Evolutionary conservation across 2,888 invertebrate genomes (phyloP), one percentile per base, ranked within the genome.

Genomic region (Cylindroiulus punctatus): DNA sequence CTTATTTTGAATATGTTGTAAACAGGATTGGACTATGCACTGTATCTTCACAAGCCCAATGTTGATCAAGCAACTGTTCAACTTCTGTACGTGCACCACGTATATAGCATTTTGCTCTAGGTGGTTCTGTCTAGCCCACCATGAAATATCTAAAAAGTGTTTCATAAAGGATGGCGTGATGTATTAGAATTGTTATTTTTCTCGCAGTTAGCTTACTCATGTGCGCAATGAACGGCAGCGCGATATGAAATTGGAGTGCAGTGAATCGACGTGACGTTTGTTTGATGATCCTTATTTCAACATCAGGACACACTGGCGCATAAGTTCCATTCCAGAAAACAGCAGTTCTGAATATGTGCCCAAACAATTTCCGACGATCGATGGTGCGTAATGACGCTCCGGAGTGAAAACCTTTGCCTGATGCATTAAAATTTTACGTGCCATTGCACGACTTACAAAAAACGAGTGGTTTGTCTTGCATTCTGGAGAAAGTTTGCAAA

Each of bases 161-260:
- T 30, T 30, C 30, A 76, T 76, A 76, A 76, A 76, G 76, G 76
- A 76, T 76, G 76, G 76, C 76, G 76, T 76, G 76, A 76, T 76
- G 76, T 76, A 32, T 76, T 76, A 76, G 76, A 76, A 76, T 76
- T 76, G 76, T 76, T 76, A 30, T 76, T 76, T 76, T 76, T 30
- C 76, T 76, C 30, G 30, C 76, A 76, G 76, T 76, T 76, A 76
- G 76, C 76, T 76, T 76, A 30, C 76, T 76, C 76, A 30, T 76
- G 76, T 76, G 76, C 76, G 32, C 30, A 30, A 76, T 17, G 30
- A 30, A 32, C 76, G 76, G 30, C 30, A 17, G 26, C 30, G 76
- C 76, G 76, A 76, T 76, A 76, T 76, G 76, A 76, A 76, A 76
- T 76, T 76, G 76, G 76, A 30, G 76, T 76, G 76, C 76, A 76